These are phyloP conservation scores for Phrynosoma platyrhinos DNA, from an alignment of 2,113 vertebrate species.

Conservation along the genomic window DNA sequence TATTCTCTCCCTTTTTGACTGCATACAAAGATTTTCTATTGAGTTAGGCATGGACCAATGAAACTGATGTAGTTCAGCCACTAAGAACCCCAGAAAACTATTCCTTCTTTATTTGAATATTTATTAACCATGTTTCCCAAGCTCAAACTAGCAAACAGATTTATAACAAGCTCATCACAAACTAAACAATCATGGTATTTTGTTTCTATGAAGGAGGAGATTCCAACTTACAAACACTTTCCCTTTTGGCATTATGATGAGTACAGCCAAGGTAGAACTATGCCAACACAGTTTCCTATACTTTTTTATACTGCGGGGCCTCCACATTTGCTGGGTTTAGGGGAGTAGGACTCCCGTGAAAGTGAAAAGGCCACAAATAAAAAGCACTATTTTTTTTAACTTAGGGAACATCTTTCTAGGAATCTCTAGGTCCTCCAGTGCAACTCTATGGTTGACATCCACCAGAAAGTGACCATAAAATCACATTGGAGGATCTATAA, in stretches of 20 bases:
- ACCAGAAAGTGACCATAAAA: too few species aligned
- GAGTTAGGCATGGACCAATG: neutral
- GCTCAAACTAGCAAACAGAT: neutral
- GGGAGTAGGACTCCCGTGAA: too few species aligned
- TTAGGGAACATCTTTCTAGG: too few species aligned
- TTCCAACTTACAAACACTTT: neutral
- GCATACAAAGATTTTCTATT: neutral
- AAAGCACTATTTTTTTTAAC: too few species aligned
- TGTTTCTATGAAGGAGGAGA: neutral
- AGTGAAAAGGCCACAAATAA: too few species aligned
- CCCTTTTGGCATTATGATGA: neutral
- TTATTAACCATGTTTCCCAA: neutral
- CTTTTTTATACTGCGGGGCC: too few species aligned
- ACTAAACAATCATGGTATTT: neutral
- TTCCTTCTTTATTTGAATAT: too few species aligned
- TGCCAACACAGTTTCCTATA: neutral
- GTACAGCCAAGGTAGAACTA: neutral
- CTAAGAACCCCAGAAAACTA: neutral
- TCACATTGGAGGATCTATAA: too few species aligned
- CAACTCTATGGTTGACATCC: too few species aligned
- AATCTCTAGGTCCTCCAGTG: too few species aligned
- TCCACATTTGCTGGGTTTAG: too few species aligned
- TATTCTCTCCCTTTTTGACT: neutral
- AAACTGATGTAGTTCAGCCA: too few species aligned
- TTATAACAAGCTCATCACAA: neutral